Percentiles rank a stretch among this genome's conserved stretches.
Evolutionary conservation across 1,140 invertebrate genomes (phyloP).

Genomic region (Hesperophylax magnus): DNA sequence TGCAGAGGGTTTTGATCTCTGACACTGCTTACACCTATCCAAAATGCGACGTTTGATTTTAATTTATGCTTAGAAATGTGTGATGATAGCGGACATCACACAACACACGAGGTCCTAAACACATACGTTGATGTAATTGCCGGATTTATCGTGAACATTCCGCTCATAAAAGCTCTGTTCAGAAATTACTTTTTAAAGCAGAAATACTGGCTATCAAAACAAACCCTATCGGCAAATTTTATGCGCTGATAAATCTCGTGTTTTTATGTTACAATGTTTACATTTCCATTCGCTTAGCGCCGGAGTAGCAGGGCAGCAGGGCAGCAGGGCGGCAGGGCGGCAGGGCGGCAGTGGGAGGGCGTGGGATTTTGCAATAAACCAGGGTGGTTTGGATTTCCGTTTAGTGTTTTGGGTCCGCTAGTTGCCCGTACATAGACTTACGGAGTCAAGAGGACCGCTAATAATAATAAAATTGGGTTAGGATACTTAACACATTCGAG

Average conservation of each 20-base stretch:
- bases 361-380: background rate
- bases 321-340: too few relatives aligned
- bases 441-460: background rate
- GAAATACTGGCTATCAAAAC: constrained; percentile 16
- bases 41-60: too few relatives aligned
- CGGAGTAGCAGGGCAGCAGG: background rate
- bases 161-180: too few relatives aligned
- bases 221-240: constrained; percentile 19
- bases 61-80: too few relatives aligned
- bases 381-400: constrained; percentile 15
- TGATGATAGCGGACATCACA: too few relatives aligned
- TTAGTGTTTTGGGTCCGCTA: constrained; percentile 23
- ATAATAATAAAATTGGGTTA: background rate
- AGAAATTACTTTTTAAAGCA: too few relatives aligned
- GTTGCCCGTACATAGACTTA: background rate
- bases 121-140: too few relatives aligned
- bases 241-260: constrained; percentile 26
- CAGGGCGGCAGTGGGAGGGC: too few relatives aligned
- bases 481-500: background rate
- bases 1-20: too few relatives aligned
- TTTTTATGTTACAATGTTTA: constrained; percentile 30
- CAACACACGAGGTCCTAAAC: too few relatives aligned
- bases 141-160: too few relatives aligned
- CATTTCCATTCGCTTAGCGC: constrained; percentile 31
- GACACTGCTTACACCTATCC: too few relatives aligned